phyloP scores from a whole-genome alignment of 2,888 invertebrate species.

The Ophion ventricosus region DNA sequence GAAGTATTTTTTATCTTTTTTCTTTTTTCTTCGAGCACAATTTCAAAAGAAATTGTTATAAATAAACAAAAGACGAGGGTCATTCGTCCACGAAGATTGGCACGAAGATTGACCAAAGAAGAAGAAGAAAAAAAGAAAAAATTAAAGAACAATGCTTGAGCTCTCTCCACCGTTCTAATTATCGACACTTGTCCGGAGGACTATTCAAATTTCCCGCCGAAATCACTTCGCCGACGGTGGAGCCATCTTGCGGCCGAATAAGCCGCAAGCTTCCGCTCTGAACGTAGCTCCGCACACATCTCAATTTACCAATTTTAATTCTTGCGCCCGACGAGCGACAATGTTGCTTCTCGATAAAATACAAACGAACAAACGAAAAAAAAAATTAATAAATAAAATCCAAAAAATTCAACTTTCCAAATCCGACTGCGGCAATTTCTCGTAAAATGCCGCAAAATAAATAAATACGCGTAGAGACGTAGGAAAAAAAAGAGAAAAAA shows the following conservation, averaged over 20 bases:
- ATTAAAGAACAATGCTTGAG: neutral
- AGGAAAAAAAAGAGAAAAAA: neutral
- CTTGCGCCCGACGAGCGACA: neutral
- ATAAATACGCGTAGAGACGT: neutral
- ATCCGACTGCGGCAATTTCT: slow-evolving; percentile 21
- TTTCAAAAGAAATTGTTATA: too few species aligned
- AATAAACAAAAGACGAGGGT: too few species aligned
- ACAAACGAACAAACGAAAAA: too few species aligned
- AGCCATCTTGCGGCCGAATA: neutral
- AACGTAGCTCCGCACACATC: neutral
- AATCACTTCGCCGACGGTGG: neutral
- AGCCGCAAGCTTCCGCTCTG: neutral
- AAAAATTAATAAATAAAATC: neutral
- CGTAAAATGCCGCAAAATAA: slow-evolving; percentile 2
- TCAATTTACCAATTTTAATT: neutral
- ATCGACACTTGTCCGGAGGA: neutral
- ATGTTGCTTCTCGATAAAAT: too few species aligned
- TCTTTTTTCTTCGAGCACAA: neutral
- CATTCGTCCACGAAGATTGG: too few species aligned
- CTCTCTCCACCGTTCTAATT: neutral
- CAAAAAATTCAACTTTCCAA: neutral
- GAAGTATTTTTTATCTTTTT: too few species aligned
- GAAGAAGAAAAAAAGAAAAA: neutral
- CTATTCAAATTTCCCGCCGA: slow-evolving; percentile 2
- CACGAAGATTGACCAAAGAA: too few species aligned